Evolutionary conservation across 2,113 vertebrate species (phyloP).

Genomic region (Pygoscelis antarcticus): DNA sequence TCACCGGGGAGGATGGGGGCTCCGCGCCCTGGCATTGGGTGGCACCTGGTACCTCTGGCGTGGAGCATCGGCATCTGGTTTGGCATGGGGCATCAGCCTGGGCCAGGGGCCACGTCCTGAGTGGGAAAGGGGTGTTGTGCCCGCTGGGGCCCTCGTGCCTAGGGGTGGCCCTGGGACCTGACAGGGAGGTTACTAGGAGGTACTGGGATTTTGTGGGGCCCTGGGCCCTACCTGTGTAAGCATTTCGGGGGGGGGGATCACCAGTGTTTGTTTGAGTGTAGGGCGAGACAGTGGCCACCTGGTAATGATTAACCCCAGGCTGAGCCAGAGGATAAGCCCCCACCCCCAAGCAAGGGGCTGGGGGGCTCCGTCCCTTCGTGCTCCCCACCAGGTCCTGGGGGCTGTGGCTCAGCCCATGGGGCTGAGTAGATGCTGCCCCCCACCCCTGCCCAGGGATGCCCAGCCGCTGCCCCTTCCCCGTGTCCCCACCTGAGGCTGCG

Average conservation of each 20-base stretch:
- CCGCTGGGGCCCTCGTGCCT: fast-evolving
- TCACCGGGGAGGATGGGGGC: background rate
- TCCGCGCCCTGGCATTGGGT: fast-evolving
- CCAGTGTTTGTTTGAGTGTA: background rate
- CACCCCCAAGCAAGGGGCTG: background rate
- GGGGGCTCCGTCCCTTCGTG: fast-evolving
- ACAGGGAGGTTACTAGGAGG: background rate
- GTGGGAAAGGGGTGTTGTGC: background rate
- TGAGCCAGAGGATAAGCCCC: background rate
- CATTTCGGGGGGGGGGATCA: background rate
- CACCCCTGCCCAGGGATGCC: background rate
- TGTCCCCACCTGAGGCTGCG: fast-evolving
- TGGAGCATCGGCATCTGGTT: background rate
- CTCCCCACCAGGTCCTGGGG: background rate
- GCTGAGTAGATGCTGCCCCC: background rate
- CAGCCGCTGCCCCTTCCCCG: background rate
- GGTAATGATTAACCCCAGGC: slow-evolving; percentile 44
- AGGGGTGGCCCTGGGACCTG: background rate
- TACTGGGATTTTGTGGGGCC: background rate
- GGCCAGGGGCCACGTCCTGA: background rate
- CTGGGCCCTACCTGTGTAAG: background rate
- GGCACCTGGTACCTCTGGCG: background rate
- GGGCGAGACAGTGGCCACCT: background rate
- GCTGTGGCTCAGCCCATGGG: fast-evolving
- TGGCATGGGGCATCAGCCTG: background rate